Evolutionary conservation across 2,797 vertebrate species (phyloP).

Genomic region (Mycteria americana): DNA sequence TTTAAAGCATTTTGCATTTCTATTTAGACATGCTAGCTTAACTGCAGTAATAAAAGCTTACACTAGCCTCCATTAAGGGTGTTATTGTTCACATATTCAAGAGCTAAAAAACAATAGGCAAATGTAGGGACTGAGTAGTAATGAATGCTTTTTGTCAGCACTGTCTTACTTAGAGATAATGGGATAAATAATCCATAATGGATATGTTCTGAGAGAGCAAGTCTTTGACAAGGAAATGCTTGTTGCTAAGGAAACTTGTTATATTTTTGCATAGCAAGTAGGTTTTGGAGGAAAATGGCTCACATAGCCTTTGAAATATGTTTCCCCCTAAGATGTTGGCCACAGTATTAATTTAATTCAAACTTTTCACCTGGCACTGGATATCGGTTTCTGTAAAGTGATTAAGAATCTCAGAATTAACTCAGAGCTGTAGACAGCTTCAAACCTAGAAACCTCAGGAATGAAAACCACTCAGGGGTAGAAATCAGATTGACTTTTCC

Average conservation of each 20-base stretch:
- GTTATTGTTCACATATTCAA: neutral
- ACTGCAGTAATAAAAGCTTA: neutral
- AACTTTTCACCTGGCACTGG: neutral
- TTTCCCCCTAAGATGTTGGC: neutral
- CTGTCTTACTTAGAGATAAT: neutral
- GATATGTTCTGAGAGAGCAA: neutral
- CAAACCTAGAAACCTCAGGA: neutral
- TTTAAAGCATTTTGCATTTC: slow-evolving; percentile 10
- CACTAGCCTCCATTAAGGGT: neutral
- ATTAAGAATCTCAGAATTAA: neutral
- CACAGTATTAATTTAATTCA: neutral
- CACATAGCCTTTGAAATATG: neutral
- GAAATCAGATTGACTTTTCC: neutral
- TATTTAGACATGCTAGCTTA: neutral
- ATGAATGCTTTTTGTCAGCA: neutral
- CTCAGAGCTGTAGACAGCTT: neutral
- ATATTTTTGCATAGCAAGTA: neutral
- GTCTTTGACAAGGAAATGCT: neutral
- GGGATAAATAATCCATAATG: slow-evolving; percentile 21
- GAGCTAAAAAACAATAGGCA: neutral
- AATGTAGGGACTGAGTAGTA: neutral
- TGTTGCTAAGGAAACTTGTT: slow-evolving; percentile 4
- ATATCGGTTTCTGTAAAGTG: neutral
- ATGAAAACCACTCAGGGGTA: neutral
- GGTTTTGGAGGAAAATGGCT: neutral